Percentiles rank a stretch among this genome's conserved stretches.
phyloP scores from a whole-genome alignment of 1,140 invertebrate species.

The Conopomorpha cramerella region DNA sequence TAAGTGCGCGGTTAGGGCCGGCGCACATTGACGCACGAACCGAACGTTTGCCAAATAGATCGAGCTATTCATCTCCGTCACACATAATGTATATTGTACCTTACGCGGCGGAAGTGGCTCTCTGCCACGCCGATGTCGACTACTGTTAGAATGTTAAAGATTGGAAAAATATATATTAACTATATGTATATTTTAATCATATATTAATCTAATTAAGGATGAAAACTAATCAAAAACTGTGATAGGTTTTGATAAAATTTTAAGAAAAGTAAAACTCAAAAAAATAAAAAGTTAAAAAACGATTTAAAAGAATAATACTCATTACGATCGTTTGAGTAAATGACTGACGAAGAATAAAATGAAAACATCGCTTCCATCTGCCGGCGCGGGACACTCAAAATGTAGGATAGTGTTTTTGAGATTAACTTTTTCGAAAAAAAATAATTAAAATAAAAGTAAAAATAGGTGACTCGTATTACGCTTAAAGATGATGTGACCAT shows the following conservation, averaged over 20 bases:
- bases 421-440: conserved; percentile 42
- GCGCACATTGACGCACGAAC: conserved; percentile 17
- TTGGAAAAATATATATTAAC: conserved; percentile 58
- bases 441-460: no score
- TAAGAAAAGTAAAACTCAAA: conserved; percentile 38
- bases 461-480: conserved; percentile 10
- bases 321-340: no score
- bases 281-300: no score
- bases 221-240: conserved; percentile 61
- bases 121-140: conserved; percentile 27
- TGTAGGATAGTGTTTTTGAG: conserved; percentile 54
- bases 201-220: conserved; percentile 58
- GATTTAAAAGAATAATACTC: no score
- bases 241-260: conserved; percentile 62
- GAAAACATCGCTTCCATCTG: no score
- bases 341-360: no score
- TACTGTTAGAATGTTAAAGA: conserved; percentile 57
- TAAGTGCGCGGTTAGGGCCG: conserved; percentile 7
- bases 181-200: conserved; percentile 60
- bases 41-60: conserved; percentile 34
- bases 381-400: conserved; percentile 9
- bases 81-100: conserved; percentile 6
- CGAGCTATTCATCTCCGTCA: conserved; percentile 16
- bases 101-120: background rate
- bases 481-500: conserved; percentile 14